These are phyloP conservation scores for Toxotes jaculatrix DNA, from an alignment of 2,113 vertebrate genomes.

Conservation along the genomic window DNA sequence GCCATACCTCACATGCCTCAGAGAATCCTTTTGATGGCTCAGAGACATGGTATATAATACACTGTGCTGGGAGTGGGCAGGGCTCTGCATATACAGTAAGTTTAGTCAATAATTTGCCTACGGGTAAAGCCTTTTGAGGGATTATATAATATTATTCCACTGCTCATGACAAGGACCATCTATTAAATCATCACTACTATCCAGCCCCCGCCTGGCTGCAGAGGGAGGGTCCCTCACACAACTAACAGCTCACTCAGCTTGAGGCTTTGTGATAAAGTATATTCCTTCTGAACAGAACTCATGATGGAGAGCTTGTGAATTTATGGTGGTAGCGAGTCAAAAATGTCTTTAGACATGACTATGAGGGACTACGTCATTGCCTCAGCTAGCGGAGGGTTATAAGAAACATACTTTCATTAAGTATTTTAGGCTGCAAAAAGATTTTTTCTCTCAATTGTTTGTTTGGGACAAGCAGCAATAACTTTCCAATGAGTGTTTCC, in stretches of 20 bases:
- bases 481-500: not conserved
- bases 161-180: constrained; percentile 24
- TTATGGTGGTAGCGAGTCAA: not conserved
- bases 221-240: not conserved
- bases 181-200: constrained; percentile 37
- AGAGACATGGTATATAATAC: constrained; percentile 31
- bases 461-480: not conserved
- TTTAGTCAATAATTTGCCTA: constrained; percentile 58
- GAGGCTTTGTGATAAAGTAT: constrained; percentile 9
- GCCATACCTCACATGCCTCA: constrained; percentile 40
- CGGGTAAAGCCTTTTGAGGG: constrained; percentile 31
- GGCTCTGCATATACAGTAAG: constrained; percentile 43
- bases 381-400: no score
- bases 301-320: not conserved
- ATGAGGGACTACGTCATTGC: not conserved
- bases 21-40: constrained; percentile 54
- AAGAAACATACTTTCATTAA: not conserved
- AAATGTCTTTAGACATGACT: not conserved
- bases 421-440: not conserved
- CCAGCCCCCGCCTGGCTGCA: not conserved
- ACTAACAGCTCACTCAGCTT: not conserved
- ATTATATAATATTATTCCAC: constrained; percentile 50
- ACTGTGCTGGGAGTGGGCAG: constrained; percentile 10
- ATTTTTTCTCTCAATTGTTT: not conserved
- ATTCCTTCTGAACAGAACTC: not conserved